Evolutionary conservation across 2,797 vertebrate genomes (phyloP), one percentile per base, ranked within the genome.

Genomic region (Acanthornis magna): DNA sequence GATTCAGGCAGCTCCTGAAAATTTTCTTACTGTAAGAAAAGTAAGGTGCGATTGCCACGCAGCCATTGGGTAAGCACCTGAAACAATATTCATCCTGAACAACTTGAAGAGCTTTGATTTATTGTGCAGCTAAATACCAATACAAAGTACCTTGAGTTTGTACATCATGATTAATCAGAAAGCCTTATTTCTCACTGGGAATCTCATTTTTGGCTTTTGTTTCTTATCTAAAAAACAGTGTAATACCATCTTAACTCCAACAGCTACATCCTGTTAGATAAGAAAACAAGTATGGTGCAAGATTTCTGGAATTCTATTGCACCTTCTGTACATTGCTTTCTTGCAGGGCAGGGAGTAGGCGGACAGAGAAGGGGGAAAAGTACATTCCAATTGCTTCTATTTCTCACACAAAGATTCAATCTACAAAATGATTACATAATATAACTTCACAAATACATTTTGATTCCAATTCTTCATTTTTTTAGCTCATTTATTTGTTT

Each of bases 231-330:
- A 54, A 82, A 77, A 61, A 48, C 13, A 30, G 82, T 4, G 5
- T 58, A 83, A 85, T 70, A 47, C 16, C 27, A 54, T 63, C 32
- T 61, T 68, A 91, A 85, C 51, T 71, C 48, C 30, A 95, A 74
- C 10, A 85, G 15, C 30, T 80, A 67, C 11, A 75, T 18, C 11
- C 7, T 93, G 34, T 47, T 80, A 85, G 34, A 38, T 25, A 73
- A 82, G 36, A 67, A 79, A 89, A 85, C 20, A 75, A 83, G 60
- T 18, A 73, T 1, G 16, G 32, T 79, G 29, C 48, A 82, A 73
- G 53, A 71, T 25, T 71, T 83, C 57, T 36, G 34, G 19, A 80
- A 86, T 71, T 34, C 42, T 71, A 2, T 3, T 55, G 25, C 26
- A 77, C 13, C 11, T 67, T 40, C 36, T 75, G 45, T 22, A 51